Conservation (phyloP, 2,888 invertebrate genomes). For the Linnaemya tessellans region DNA sequence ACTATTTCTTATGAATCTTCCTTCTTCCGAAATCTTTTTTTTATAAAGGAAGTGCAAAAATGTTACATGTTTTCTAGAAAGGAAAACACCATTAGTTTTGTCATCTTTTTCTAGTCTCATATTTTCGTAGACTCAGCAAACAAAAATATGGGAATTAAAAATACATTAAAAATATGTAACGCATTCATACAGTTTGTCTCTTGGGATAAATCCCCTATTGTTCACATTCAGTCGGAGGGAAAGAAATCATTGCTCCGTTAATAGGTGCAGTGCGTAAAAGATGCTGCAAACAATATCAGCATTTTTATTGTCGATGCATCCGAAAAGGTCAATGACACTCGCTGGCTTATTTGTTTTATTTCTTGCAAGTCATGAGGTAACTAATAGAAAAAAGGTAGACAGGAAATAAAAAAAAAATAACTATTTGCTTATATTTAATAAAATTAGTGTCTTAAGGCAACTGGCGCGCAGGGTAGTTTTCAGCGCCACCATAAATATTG, state of each 20-base stretch:
- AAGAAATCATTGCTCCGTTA: background rate
- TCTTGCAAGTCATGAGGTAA: background rate
- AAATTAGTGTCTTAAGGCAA: background rate
- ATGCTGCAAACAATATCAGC: background rate
- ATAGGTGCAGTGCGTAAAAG: background rate
- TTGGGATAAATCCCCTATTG: background rate
- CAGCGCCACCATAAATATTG: background rate
- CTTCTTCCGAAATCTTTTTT: too few relatives aligned
- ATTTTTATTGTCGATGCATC: background rate
- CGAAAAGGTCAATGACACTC: conserved; percentile 25
- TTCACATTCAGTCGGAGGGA: background rate
- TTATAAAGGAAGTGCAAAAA: too few relatives aligned
- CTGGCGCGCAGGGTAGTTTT: conserved; percentile 16
- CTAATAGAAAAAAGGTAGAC: background rate
- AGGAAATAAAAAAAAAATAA: background rate
- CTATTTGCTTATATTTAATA: background rate
- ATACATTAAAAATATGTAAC: background rate
- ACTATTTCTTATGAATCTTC: too few relatives aligned
- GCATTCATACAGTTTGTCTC: background rate
- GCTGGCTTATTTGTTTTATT: background rate
- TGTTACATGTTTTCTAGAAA: too few relatives aligned
- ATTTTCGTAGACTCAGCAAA: background rate
- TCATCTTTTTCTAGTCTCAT: background rate
- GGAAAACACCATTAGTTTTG: too few relatives aligned
- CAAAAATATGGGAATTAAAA: too few relatives aligned